Conservation (phyloP, 2,888 invertebrate genomes). For the Pandemis corylana region DNA sequence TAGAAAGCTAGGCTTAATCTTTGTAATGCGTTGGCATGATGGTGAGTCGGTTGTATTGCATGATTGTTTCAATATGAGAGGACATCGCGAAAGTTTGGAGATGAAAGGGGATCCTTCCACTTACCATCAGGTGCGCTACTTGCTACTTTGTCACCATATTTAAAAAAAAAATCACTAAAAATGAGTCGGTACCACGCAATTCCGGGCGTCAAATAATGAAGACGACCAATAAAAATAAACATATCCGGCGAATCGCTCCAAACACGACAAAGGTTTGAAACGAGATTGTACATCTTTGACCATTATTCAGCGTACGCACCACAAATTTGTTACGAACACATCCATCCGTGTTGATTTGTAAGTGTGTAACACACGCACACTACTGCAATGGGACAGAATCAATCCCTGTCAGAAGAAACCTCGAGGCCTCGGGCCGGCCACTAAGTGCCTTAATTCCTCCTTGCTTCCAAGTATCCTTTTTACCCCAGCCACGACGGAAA, state of each 20-base stretch:
- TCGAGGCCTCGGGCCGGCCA: slow-evolving; percentile 52
- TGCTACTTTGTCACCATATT: too few species aligned
- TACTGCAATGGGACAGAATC: slow-evolving; percentile 56
- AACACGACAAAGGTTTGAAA: slow-evolving; percentile 4
- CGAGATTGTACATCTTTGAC: slow-evolving; percentile 16
- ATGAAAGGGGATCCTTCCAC: too few species aligned
- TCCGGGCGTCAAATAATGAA: neutral
- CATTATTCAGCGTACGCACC: slow-evolving; percentile 12
- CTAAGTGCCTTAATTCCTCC: slow-evolving; percentile 73
- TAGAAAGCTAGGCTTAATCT: neutral
- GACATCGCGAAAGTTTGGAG: neutral
- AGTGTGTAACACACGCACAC: slow-evolving; percentile 28
- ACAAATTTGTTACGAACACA: slow-evolving; percentile 17
- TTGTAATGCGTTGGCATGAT: neutral
- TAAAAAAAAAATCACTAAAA: too few species aligned
- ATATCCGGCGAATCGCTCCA: neutral
- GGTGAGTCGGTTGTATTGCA: neutral
- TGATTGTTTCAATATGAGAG: neutral
- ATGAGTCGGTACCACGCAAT: too few species aligned
- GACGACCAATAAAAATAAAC: neutral
- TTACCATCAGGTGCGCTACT: too few species aligned
- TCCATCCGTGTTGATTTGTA: neutral
- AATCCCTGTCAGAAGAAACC: slow-evolving; percentile 63
- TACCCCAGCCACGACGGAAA: slow-evolving; percentile 56
- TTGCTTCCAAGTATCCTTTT: slow-evolving; percentile 58